These are phyloP conservation scores for Rhinatrema bivittatum DNA, from an alignment of 2,797 vertebrate genomes.

Conservation along the genomic window DNA sequence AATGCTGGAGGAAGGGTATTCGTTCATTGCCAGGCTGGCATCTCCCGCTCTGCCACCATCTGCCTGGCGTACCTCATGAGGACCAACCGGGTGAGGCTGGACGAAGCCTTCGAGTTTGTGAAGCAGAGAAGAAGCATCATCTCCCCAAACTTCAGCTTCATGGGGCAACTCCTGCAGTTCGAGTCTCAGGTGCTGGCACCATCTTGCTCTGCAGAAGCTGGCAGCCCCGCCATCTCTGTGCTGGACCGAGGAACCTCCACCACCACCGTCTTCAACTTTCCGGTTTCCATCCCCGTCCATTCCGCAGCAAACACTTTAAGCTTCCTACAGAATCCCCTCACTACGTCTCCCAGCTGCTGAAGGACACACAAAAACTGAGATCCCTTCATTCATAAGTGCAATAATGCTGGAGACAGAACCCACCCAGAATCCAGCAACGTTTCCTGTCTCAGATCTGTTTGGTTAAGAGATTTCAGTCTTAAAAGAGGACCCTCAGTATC, in stretches of 20 bases:
- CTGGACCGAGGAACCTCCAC: slow-evolving; percentile 66
- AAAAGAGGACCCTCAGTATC: slow-evolving; percentile 56
- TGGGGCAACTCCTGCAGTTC: slow-evolving; percentile 96
- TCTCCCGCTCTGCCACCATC: slow-evolving; percentile 95
- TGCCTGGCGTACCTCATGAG: slow-evolving; percentile 97
- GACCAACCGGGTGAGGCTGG: slow-evolving; percentile 91
- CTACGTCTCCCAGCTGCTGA: slow-evolving; percentile 95
- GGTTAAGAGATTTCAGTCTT: slow-evolving; percentile 34
- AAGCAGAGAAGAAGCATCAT: slow-evolving; percentile 96
- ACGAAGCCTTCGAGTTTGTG: slow-evolving; percentile 97
- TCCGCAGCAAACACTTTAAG: slow-evolving; percentile 68
- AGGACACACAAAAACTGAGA: slow-evolving; percentile 4
- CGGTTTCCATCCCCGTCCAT: slow-evolving; percentile 88
- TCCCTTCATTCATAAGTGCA: slow-evolving; percentile 43
- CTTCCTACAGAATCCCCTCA: slow-evolving; percentile 94
- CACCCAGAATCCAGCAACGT: no score
- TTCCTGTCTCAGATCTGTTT: no score
- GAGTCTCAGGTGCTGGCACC: slow-evolving; percentile 93
- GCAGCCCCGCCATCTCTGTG: slow-evolving; percentile 73
- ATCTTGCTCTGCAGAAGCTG: slow-evolving; percentile 85
- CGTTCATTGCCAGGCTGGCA: slow-evolving; percentile 95
- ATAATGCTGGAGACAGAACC: slow-evolving; percentile 34
- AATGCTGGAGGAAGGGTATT: slow-evolving; percentile 94
- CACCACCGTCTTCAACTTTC: slow-evolving; percentile 89
- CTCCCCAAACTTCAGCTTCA: slow-evolving; percentile 98